Conservation (phyloP, 2,888 invertebrate genomes). For the Suillia variegata region DNA sequence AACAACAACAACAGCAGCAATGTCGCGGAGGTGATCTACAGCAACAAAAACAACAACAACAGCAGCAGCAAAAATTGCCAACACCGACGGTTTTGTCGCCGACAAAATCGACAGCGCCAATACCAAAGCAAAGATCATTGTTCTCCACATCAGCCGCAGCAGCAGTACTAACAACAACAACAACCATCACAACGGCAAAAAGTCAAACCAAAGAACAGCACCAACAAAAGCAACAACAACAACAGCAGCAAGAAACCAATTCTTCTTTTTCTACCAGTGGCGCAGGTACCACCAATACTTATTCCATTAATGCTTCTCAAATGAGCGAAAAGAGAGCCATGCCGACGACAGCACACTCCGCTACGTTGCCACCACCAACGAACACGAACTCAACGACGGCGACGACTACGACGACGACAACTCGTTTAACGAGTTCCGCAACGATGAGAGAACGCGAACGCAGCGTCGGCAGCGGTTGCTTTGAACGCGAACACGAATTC, state of each 20-base stretch:
- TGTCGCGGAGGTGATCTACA: no score
- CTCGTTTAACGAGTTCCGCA: conserved; percentile 30
- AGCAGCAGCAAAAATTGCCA: conserved; percentile 34
- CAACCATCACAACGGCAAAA: conserved; percentile 33
- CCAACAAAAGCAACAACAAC: conserved; percentile 24
- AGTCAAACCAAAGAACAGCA: conserved; percentile 41
- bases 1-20: conserved; percentile 10
- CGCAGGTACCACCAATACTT: conserved; percentile 19
- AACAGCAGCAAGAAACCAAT: conserved; percentile 32
- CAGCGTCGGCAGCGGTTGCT: background rate
- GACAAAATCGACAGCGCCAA: conserved; percentile 19
- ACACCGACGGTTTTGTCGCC: conserved; percentile 14
- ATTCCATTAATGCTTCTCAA: no score
- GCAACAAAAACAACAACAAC: conserved; percentile 24
- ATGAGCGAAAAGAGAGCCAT: background rate
- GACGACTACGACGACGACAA: conserved; percentile 35
- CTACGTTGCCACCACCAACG: no score
- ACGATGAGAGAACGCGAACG: conserved; percentile 3
- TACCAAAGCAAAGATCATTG: conserved; percentile 42
- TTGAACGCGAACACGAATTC: background rate
- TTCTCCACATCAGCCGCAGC: conserved; percentile 26
- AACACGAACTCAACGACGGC: conserved; percentile 25
- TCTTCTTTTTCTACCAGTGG: conserved; percentile 28
- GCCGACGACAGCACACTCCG: background rate
- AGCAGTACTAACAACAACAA: conserved; percentile 24